Evolutionary conservation across 2,113 vertebrate species (phyloP), one percentile per base, ranked within the genome.

Genomic region (Montifringilla adamsi): DNA sequence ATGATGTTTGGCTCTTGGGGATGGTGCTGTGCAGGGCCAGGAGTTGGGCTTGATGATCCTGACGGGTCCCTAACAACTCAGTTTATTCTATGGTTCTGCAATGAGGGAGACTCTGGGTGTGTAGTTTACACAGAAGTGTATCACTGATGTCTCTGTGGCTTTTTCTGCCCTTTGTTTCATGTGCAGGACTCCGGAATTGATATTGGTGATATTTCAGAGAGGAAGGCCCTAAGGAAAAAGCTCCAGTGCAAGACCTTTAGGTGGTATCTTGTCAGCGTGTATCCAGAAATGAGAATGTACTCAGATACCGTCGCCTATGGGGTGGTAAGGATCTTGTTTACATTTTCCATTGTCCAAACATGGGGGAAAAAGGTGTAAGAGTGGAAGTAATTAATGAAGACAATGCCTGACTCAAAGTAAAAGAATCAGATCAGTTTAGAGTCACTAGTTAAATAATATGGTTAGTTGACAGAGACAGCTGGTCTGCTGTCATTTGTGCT

Each of bases 261-360:
- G 27, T 99, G 99, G 99, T 99, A 99, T 82, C 98, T 99, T 93
- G 99, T 99, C 97, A 99, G 98, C 33, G 99, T 99, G 91, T 99
- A 99, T 94, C 99, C 99, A 2, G 99, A 99, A 96, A 99, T 99
- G 99, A 99, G 99, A 94, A 99, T 99, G 99, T 99, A 99, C 91
- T 98, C 98, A 0, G 99, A 99, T 92, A 99, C 98, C 44, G 93
- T 99, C 3, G 99, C 99, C 91, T 99, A 99, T 1, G 99, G 99
- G 56, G 98, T 99, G 97, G 99, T 99, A 98, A 99, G 99, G 70
- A 87, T 21, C 69, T 39, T 15, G 3, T 49, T 66, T 77, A 43
- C 50, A 26, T 81, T 94, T 87, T 58, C 55, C 17, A 10, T 37
- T 93, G 23, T 31, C 16, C 58, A 76, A 23, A 22, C 19, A 7